Base-by-base conservation (phyloP, 2,113 vertebrate genomes). In the Alethe diademata region DNA sequence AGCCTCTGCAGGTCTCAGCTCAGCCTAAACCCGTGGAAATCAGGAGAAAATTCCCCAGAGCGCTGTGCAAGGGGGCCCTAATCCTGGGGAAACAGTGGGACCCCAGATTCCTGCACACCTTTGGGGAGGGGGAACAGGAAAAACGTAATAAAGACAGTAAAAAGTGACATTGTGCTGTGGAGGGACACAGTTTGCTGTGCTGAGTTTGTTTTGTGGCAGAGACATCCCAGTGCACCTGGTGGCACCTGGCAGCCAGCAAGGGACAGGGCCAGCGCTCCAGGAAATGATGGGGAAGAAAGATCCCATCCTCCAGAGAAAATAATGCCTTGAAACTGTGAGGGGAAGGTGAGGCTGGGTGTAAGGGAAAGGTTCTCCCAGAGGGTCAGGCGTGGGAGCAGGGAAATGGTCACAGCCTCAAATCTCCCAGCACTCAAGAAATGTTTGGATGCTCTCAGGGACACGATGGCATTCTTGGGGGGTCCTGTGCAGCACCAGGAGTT, bases 31-130 rank as follows among this genome's bases (percentile, higher is more conserved):
- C 35, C 24, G 0, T 22, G 16, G 11, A 56, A 69, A 20, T 31
- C 1, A 0, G 73, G 42, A 48, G 31, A 57, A 75, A 53, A 71
- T 18, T 40, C 29, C 57, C 82, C 86, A 33, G 10, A 6, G 57
- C 0, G 0, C 35, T 8, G 25, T 10, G 47, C 5, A 2, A 24
- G 45, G 45, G 9, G 7, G n/a, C 36, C 36, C 51, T 12, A 5
- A 47, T n/a, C 31, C 45, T 4, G 9, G 28, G 64, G 61, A 19
- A 31, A 48, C n/a, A 42, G n/a, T 1, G 22, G 43, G 28, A 62
- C 8, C 28, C 36, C 42, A 12, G 25, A 11, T 47, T 29, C 10
- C 12, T 4, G 67, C 13, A 7, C 2, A 1, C 3, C 47, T 62
- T 8, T 15, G 42, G 16, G 14, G 20, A 57, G 16, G 22, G 23